These are phyloP conservation scores for Anastrepha ludens DNA, from an alignment of 1,140 invertebrate genomes.

Conservation along the genomic window DNA sequence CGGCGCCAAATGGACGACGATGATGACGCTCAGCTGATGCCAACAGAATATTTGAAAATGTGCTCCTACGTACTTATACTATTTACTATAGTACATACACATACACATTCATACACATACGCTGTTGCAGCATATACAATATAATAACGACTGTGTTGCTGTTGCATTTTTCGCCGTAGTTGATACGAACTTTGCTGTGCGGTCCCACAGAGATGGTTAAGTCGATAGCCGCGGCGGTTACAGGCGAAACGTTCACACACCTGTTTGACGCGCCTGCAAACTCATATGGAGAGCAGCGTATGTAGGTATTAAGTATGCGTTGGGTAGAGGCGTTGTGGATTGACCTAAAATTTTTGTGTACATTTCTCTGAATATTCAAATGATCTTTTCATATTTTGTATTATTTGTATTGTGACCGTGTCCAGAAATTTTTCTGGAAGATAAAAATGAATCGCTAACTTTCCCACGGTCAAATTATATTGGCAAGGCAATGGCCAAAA, in stretches of 20 bases:
- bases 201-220: neutral
- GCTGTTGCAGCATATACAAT: neutral
- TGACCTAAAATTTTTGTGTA: too few species aligned
- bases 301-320: too few species aligned
- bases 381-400: too few species aligned
- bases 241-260: neutral
- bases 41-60: neutral
- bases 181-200: neutral
- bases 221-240: neutral
- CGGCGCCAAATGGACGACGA: neutral
- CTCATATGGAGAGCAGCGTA: too few species aligned
- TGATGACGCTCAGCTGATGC: constrained; percentile 4
- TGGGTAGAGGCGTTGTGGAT: too few species aligned
- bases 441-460: too few species aligned
- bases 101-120: neutral
- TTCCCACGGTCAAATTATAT: too few species aligned
- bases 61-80: neutral
- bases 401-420: too few species aligned
- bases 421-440: too few species aligned
- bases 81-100: neutral
- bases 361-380: too few species aligned
- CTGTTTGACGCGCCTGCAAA: neutral
- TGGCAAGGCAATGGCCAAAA: too few species aligned
- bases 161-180: neutral
- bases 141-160: neutral